Evolutionary conservation across 2,888 invertebrate species (phyloP), one percentile per base, ranked within the genome.

Genomic region (Sericinus montela): DNA sequence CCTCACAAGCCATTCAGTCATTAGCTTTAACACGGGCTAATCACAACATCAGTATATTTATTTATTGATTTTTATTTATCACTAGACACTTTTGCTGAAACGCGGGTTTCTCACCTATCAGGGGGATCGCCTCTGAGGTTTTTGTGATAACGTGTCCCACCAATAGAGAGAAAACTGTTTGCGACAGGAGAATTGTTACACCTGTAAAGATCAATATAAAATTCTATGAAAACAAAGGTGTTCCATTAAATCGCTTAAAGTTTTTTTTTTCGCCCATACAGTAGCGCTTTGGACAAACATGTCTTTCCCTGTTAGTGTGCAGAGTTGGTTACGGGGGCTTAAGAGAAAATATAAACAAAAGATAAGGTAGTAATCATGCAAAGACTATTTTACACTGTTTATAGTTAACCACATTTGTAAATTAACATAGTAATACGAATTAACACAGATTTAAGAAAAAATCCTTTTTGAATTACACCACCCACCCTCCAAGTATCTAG

Each of bases 101-200:
- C 80, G 74, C 77, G 75, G 55, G 62, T 68, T 77, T 79, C 89
- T 89, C 89, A 97, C 98, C 99, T 95, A 99, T 97, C 87, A 98
- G 94, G 85, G 99, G 98, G 90, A 99, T 96, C 83, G 98, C 98
- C 91, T 98, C 98, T 89, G 98, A 98, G 89, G 98, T 98, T 92
- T 97, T 97, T 89, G 98, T 98, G 92, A 98, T 97, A 90, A 98
- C 97, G 92, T 98, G 97, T 86, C 97, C 97, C 92, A 99, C 98
- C 95, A 98, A 95, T 91, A 98, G 94, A 89, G 98, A 96, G 93
- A 99, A 98, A 91, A 98, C 98, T 90, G 98, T 98, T 93, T 98
- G 96, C 80, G 98, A 98, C 91, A 99, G 96, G 90, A 98, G 95
- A 91, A 98, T 98, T 91, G 98, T 98, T 89, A 98, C 97, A 94